Percentiles rank a stretch among this genome's conserved stretches.
Evolutionary conservation across 2,888 invertebrate genomes (phyloP).

Genomic region (Zygothrica quintamaculata): DNA sequence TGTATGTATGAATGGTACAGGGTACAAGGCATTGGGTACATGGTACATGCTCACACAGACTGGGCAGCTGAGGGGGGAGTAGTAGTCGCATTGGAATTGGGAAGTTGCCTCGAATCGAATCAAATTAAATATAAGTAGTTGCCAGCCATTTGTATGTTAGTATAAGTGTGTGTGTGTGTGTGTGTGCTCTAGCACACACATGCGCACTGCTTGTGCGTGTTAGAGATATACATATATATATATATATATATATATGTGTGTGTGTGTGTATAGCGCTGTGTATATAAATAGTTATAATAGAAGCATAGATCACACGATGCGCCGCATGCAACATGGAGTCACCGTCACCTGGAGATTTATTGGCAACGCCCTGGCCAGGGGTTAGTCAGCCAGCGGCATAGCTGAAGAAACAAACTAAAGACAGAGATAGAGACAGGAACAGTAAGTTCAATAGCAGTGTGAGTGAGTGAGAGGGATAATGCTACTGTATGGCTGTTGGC

Average conservation of each 20-base stretch:
- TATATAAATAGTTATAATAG: constrained; percentile 82
- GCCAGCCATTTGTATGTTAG: constrained; percentile 20
- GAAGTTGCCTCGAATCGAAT: constrained; percentile 46
- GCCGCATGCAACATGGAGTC: constrained; percentile 83
- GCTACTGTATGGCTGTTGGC: constrained; percentile 40
- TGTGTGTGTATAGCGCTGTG: constrained; percentile 37
- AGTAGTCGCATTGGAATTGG: constrained; percentile 16
- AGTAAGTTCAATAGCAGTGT: constrained; percentile 3
- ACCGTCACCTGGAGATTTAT: constrained; percentile 84
- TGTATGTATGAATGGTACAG: not conserved
- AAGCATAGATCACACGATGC: constrained; percentile 83
- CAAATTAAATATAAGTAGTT: constrained; percentile 73
- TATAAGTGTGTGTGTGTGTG: constrained; percentile 22
- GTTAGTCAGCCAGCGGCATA: constrained; percentile 44
- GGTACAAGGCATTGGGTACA: too few relatives aligned
- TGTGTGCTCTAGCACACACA: constrained; percentile 33
- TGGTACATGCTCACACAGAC: too few relatives aligned
- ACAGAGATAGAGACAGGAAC: constrained; percentile 6
- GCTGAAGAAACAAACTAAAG: constrained; percentile 1
- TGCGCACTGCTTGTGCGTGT: constrained; percentile 35
- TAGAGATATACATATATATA: constrained; percentile 15
- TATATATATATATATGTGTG: constrained; percentile 28
- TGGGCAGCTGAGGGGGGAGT: constrained; percentile 19
- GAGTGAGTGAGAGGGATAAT: constrained; percentile 27
- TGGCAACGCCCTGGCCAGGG: constrained; percentile 70